phyloP scores from a whole-genome alignment of 2,113 vertebrate species.

The Mola mola region DNA sequence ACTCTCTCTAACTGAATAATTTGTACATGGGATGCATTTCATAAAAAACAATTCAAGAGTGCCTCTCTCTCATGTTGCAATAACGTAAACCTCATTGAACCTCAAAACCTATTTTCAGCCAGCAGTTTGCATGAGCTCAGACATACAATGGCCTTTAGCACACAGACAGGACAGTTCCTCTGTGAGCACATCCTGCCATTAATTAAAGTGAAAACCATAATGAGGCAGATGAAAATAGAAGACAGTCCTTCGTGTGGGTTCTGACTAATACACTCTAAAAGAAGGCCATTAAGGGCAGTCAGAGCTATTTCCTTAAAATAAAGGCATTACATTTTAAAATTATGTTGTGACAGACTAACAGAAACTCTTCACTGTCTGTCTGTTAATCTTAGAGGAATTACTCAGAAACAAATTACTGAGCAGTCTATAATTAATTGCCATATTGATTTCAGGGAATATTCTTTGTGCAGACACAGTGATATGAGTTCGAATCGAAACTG shows the following conservation, averaged over 20 bases:
- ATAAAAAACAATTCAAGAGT: neutral
- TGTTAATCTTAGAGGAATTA: slow-evolving; percentile 15
- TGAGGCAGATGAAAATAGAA: slow-evolving; percentile 74
- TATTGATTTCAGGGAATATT: slow-evolving; percentile 28
- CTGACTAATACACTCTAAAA: slow-evolving; percentile 39
- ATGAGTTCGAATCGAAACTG: slow-evolving; percentile 13
- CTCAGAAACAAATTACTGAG: slow-evolving; percentile 30
- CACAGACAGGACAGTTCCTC: slow-evolving; percentile 62
- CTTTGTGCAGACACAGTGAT: slow-evolving; percentile 1
- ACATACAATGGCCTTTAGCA: slow-evolving; percentile 55
- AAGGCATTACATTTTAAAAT: slow-evolving; percentile 6
- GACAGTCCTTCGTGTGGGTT: slow-evolving; percentile 42
- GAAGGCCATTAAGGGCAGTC: slow-evolving; percentile 38
- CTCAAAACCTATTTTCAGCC: slow-evolving; percentile 41
- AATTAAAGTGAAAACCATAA: slow-evolving; percentile 75
- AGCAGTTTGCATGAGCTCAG: slow-evolving; percentile 24
- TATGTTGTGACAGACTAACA: slow-evolving; percentile 17
- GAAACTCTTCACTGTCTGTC: slow-evolving; percentile 15
- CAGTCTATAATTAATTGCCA: slow-evolving; percentile 30
- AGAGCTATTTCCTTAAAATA: slow-evolving; percentile 17
- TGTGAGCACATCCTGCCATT: slow-evolving; percentile 72
- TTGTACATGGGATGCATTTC: neutral
- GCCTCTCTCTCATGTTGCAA: too few species aligned
- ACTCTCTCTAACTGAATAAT: neutral
- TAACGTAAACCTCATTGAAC: slow-evolving; percentile 9